Percentiles rank a stretch among this genome's conserved stretches.
These are phyloP conservation scores for Lochmaea crataegi DNA, from an alignment of 2,888 invertebrate genomes.

Conservation along the genomic window DNA sequence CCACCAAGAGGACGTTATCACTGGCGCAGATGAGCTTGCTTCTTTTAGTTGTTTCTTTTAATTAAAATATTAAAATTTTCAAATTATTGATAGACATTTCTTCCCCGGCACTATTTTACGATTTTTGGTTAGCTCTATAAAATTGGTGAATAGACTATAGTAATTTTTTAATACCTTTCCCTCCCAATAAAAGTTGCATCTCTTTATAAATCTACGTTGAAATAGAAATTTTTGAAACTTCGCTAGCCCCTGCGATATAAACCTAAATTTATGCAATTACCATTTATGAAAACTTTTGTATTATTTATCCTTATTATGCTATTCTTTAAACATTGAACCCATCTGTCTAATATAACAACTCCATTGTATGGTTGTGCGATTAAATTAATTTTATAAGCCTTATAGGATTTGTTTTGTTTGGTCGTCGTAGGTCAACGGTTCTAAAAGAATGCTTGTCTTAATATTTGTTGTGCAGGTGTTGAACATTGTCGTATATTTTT, in stretches of 20 bases:
- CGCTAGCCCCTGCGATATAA: not conserved
- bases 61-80: no score
- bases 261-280: not conserved
- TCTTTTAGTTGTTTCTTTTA: no score
- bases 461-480: slow-evolving; percentile 16
- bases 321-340: slow-evolving; percentile 5
- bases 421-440: slow-evolving; percentile 14
- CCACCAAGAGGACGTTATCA: no score
- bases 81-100: no score
- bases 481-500: not conserved
- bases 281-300: not conserved
- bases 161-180: no score
- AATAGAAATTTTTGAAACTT: not conserved
- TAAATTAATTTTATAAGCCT: slow-evolving; percentile 20
- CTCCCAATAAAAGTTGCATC: no score
- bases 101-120: no score
- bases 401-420: slow-evolving; percentile 16
- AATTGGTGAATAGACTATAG: no score
- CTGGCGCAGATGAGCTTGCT: no score
- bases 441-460: slow-evolving; percentile 9
- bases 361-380: slow-evolving; percentile 11
- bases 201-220: no score
- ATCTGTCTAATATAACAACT: not conserved
- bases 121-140: no score
- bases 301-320: not conserved